Percentiles rank a stretch among this genome's conserved stretches.
These are phyloP conservation scores for Sipha maydis DNA, from an alignment of 2,888 invertebrate genomes.

Conservation along the genomic window DNA sequence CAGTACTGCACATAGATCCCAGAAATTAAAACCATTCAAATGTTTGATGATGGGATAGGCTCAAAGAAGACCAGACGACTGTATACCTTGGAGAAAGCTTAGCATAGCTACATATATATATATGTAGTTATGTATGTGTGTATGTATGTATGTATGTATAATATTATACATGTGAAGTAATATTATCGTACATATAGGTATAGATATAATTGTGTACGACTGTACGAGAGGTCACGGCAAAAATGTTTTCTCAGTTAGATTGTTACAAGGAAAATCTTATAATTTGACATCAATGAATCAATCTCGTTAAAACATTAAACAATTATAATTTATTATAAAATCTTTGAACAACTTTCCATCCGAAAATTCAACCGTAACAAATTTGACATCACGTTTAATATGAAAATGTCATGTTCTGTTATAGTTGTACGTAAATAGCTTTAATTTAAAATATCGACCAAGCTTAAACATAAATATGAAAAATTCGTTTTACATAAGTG, in stretches of 20 bases:
- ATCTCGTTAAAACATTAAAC: not conserved
- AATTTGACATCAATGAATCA: not conserved
- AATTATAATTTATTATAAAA: not conserved
- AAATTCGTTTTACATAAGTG: too few species aligned
- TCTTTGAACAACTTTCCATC: not conserved
- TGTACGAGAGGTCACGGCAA: constrained; percentile 21
- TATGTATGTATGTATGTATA: not conserved
- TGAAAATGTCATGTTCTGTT: not conserved
- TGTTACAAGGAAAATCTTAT: not conserved
- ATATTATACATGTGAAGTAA: not conserved
- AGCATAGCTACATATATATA: not conserved
- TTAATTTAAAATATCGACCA: too few species aligned
- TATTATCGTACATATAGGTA: not conserved
- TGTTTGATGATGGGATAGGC: not conserved
- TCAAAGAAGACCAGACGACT: not conserved
- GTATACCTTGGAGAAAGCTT: constrained; percentile 44
- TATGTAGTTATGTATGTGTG: too few species aligned
- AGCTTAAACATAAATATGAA: too few species aligned
- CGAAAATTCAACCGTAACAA: not conserved
- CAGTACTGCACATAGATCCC: not conserved
- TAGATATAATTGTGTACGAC: not conserved
- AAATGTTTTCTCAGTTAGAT: not conserved
- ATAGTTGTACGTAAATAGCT: too few species aligned
- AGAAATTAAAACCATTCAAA: not conserved
- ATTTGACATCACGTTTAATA: not conserved